A percentile compares a stretch with the other conserved stretches of the same genome.
Conservation (phyloP, 2,797 vertebrate species). For the Eupleurogrammus muticus region DNA sequence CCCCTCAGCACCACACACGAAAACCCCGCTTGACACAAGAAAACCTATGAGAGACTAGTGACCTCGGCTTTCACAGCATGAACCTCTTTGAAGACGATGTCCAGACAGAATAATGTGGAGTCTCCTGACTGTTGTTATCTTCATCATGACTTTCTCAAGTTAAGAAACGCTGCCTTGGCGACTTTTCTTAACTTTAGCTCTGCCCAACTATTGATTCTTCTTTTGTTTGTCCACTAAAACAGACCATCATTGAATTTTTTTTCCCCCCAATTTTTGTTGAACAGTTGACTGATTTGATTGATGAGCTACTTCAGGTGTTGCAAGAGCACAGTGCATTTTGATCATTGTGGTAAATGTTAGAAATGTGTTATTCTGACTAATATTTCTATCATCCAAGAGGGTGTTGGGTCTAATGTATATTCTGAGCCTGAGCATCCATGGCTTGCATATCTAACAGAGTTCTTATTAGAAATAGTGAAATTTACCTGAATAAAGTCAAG, state of each 20-base stretch:
- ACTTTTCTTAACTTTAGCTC: background rate
- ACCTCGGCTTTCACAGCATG: conserved; percentile 28
- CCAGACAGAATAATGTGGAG: conserved; percentile 27
- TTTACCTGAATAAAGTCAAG: background rate
- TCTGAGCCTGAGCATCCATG: background rate
- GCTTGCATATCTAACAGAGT: background rate
- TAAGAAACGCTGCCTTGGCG: background rate
- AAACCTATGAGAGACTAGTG: conserved; percentile 28
- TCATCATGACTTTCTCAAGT: conserved; percentile 21
- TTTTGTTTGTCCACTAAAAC: background rate
- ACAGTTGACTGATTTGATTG: too few species aligned
- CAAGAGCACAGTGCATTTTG: too few species aligned
- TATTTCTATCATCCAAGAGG: background rate
- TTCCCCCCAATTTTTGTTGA: background rate
- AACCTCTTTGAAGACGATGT: conserved; percentile 27
- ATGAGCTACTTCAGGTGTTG: too few species aligned
- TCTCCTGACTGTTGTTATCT: conserved; percentile 26
- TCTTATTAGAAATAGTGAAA: background rate
- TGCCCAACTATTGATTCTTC: background rate
- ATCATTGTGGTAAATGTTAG: too few species aligned
- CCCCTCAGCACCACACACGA: conserved; percentile 18
- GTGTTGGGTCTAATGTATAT: background rate
- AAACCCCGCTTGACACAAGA: conserved; percentile 23
- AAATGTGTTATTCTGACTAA: background rate
- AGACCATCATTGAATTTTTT: background rate